These are phyloP conservation scores for Lagopus muta DNA, from an alignment of 2,113 vertebrate genomes.

Conservation along the genomic window DNA sequence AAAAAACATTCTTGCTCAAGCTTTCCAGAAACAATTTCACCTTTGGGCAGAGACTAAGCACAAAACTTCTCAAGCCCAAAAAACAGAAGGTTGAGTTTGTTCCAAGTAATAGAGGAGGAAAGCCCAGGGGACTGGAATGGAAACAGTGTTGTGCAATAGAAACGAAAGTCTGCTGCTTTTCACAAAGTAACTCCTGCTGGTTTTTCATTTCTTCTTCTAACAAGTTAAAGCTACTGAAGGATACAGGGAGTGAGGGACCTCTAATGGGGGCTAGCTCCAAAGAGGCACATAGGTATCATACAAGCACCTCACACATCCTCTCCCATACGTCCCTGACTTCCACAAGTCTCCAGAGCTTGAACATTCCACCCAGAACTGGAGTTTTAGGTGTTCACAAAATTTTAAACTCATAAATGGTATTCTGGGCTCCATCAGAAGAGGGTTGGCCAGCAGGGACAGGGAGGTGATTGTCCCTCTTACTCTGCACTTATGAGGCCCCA, in stretches of 20 bases:
- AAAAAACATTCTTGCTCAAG: conserved; percentile 58
- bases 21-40: conserved; percentile 58
- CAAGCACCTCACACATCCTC: background rate
- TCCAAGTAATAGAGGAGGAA: conserved; percentile 18
- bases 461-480: too few species aligned
- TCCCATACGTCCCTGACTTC: background rate
- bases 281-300: background rate
- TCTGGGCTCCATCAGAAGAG: too few species aligned
- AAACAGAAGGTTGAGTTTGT: conserved; percentile 43
- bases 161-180: background rate
- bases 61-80: background rate
- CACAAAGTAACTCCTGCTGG: background rate
- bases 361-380: background rate
- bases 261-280: background rate
- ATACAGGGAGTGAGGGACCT: background rate
- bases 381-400: background rate
- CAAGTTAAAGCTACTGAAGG: background rate
- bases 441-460: too few species aligned
- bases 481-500: too few species aligned
- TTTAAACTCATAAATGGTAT: background rate
- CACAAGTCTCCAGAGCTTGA: background rate
- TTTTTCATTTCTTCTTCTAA: background rate
- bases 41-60: conserved; percentile 40
- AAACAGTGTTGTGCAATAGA: conserved; percentile 37
- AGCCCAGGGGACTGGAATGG: conserved; percentile 10